phyloP scores from a whole-genome alignment of 2,113 vertebrate genomes.

The Chionis minor region DNA sequence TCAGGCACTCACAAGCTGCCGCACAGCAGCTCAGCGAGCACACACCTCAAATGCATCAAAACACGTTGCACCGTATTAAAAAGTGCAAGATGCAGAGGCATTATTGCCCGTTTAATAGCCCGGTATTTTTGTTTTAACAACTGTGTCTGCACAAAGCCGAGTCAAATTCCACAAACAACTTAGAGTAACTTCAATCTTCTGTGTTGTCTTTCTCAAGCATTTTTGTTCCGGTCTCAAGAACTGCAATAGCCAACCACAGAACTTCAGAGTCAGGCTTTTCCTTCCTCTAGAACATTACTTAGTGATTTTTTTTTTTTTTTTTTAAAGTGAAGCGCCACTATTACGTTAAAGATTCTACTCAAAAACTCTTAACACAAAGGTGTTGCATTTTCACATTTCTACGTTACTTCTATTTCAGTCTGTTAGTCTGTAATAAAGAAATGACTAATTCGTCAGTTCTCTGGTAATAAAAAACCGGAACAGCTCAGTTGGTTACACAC shows the following conservation, averaged over 20 bases:
- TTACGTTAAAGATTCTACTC: neutral
- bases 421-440: neutral
- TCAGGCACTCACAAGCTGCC: neutral
- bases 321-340: neutral
- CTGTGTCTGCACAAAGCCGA: neutral
- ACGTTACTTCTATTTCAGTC: neutral
- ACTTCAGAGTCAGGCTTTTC: neutral
- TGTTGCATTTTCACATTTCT: neutral
- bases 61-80: accelerated
- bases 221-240: neutral
- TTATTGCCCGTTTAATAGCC: neutral
- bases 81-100: neutral
- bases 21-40: neutral
- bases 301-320: neutral
- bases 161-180: neutral
- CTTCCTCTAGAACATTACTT: neutral
- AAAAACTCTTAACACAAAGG: neutral
- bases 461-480: neutral
- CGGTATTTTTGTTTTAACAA: neutral
- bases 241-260: neutral
- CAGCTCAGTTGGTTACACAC: neutral
- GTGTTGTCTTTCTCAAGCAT: neutral
- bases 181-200: too few relatives aligned
- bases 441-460: neutral
- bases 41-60: accelerated